Evolutionary conservation across 2,888 invertebrate genomes (phyloP), one percentile per base, ranked within the genome.

Genomic region (Ochlodes sylvanus): DNA sequence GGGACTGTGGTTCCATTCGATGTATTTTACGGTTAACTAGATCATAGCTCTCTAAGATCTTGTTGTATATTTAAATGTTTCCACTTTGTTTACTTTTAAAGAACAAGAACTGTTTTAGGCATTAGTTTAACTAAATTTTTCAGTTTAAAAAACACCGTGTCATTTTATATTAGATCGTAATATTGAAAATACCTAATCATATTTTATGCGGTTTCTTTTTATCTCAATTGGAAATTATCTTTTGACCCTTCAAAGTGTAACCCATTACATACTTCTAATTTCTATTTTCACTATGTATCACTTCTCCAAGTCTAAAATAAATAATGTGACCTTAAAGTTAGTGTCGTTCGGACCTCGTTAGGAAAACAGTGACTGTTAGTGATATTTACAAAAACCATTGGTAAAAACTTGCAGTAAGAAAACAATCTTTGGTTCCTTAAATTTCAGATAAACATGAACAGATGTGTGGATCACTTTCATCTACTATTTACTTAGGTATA

Each of bases 381-480:
- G 71, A 68, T 77, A 79, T 82, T 77, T 75, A 84, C 77, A 83
- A 79, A 77, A 82, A 81, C 81, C 74, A 72, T 81, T 76, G 78
- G 78, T 83, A 80, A 81, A 84, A 84, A 84, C 84, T 82, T 81
- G 75, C 77, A 62, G 79, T 78, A 81, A 83, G 75, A 85, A 84
- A 86, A 85, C 78, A 83, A 81, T 86, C 81, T 78, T 83, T 87
- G 84, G 86, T 89, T 87, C 83, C 78, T 84, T 77, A 79, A 81
- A 85, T 77, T 79, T 82, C 73, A 77, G 80, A 78, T 85, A 86
- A 87, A 83, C 77, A 80, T 85, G 82, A 85, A 86, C 82, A 83
- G 79, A 83, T 77, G 80, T 83, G 74, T 71, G 69, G 69, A 77
- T 79, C 75, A 73, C 74, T 72, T 70, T 71, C 62, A 71, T 71